Base-by-base conservation (phyloP, 2,888 invertebrate species). In the Melinaea menophilus region DNA sequence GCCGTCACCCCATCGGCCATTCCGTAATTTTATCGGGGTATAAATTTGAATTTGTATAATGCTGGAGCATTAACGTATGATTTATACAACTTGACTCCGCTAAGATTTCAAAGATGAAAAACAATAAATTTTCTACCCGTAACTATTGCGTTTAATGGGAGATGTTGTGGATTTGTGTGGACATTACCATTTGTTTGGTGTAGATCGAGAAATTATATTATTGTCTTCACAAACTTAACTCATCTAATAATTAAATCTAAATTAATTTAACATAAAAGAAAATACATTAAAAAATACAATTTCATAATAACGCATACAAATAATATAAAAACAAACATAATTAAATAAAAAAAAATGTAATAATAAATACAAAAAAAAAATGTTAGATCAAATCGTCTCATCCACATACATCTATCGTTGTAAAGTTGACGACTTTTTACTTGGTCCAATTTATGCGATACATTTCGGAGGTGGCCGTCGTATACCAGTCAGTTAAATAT, bases 41-140 rank as follows among this genome's bases (percentile, higher is more conserved):
- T 91, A 91, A 91, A 91, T 91, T 91, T 90, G 89, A 90, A 90
- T 90, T 90, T 90, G 90, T 90, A 90, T 90, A 90, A 90, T 90
- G 88, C 88, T 72, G 76, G 70, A 79, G 90, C 89, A 90, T 90
- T 90, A 90, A 88, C 88, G 86, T 80, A 88, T 90, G 90, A 90
- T 90, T 90, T 90, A 90, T 90, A 84, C 82, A 87, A 89, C 86
- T 90, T 87, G 89, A 90, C 90, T 90, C 84, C 78, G 90, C 88
- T 90, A 90, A 90, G 90, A 90, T 90, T 88, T 90, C 89, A 88
- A 86, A 90, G 90, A 90, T 90, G 90, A 90, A 90, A 90, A 90
- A 90, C 90, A 90, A 90, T 90, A 90, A 90, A 90, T 90, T 90
- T 85, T 78, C 82, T 80, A 81, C 80, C 84, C 84, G 86, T 87